Percentiles rank a stretch among this genome's conserved stretches.
Evolutionary conservation across 2,113 vertebrate genomes (phyloP).

Genomic region (Poeciliopsis occidentalis): DNA sequence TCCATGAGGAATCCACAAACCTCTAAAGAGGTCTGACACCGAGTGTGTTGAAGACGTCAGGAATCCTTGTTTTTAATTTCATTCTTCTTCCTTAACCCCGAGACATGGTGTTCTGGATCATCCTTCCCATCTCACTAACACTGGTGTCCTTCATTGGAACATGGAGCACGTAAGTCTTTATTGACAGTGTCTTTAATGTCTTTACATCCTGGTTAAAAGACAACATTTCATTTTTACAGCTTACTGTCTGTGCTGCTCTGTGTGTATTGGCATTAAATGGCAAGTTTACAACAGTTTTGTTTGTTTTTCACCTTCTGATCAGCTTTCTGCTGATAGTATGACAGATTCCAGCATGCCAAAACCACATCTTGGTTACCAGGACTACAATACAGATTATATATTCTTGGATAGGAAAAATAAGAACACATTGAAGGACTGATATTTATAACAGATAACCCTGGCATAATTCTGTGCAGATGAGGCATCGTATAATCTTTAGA

Average conservation of each 20-base stretch:
- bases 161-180: conserved; percentile 80
- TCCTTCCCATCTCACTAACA: conserved; percentile 75
- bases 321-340: neutral
- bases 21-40: neutral
- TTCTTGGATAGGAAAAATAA: neutral
- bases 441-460: neutral
- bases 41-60: conserved; percentile 11
- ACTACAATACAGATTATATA: neutral
- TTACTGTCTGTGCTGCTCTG: neutral
- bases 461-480: neutral
- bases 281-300: neutral
- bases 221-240: neutral
- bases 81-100: conserved; percentile 1
- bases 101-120: conserved; percentile 79
- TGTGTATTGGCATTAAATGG: neutral
- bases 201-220: neutral
- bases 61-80: neutral
- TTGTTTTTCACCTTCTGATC: neutral
- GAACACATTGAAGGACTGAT: neutral
- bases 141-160: conserved; percentile 78
- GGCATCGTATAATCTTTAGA: neutral
- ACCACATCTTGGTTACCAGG: neutral
- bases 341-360: neutral
- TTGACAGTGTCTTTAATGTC: neutral
- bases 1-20: conserved; percentile 6